Percentiles rank a stretch among this genome's conserved stretches.
Evolutionary conservation across 2,888 invertebrate species (phyloP).

Genomic region (Blastobasis adustella): DNA sequence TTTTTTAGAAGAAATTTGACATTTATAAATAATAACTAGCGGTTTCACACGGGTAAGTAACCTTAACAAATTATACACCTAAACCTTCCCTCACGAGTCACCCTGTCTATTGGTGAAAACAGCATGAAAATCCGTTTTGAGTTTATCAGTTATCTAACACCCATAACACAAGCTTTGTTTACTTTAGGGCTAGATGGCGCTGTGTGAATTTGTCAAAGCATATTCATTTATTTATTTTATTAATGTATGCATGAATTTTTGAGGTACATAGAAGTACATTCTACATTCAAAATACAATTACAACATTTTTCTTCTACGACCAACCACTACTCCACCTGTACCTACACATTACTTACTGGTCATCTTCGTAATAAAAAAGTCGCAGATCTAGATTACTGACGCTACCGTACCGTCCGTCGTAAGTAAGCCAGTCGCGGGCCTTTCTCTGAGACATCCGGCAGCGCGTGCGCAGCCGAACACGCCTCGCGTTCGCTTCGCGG

Average conservation of each 20-base stretch:
- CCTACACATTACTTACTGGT: background rate
- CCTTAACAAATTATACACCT: too few species aligned
- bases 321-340: background rate
- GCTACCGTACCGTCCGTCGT: constrained; percentile 7
- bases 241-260: background rate
- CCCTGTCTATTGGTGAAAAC: too few species aligned
- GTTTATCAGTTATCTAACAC: background rate
- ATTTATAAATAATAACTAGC: too few species aligned
- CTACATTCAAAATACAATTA: background rate
- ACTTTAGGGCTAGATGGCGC: too few species aligned
- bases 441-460: constrained; percentile 49
- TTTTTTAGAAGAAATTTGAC: too few species aligned
- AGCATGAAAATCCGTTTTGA: too few species aligned
- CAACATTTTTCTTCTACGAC: background rate
- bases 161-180: too few species aligned
- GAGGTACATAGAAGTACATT: background rate
- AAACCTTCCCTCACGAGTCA: too few species aligned
- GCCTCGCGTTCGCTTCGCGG: too few species aligned
- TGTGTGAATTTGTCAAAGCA: background rate
- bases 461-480: constrained; percentile 1
- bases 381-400: constrained; percentile 9
- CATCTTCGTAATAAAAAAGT: background rate
- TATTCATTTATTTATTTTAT: background rate
- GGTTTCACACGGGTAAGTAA: too few species aligned
- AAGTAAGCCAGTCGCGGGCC: constrained; percentile 26